These are phyloP conservation scores for Bubo blakistoni DNA, from an alignment of 2,113 vertebrate species.

Conservation along the genomic window DNA sequence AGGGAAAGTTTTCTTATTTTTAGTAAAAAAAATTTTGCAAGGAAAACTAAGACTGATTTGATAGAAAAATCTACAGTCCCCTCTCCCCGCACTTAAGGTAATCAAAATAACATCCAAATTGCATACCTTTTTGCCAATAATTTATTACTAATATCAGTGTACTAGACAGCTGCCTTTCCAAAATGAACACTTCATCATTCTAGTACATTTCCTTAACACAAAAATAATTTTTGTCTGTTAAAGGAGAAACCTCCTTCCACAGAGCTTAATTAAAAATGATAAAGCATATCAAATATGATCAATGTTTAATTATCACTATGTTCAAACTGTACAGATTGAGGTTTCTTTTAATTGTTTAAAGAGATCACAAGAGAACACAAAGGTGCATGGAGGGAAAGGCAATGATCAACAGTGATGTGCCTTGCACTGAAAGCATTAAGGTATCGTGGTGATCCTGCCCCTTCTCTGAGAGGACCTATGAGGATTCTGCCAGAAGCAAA, in stretches of 20 bases:
- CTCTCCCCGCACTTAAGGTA: neutral
- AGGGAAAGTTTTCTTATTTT: neutral
- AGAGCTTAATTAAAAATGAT: neutral
- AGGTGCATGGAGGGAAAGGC: neutral
- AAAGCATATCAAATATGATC: neutral
- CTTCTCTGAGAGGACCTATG: neutral
- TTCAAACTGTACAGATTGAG: neutral
- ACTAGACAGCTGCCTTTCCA: neutral
- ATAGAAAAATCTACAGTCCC: neutral
- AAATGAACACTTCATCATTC: neutral
- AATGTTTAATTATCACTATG: neutral
- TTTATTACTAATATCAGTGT: neutral
- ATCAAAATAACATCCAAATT: neutral
- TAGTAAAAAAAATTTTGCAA: neutral
- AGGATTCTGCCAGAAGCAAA: neutral
- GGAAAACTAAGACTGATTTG: neutral
- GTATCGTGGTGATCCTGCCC: neutral
- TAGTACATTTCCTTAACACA: neutral
- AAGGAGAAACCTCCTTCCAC: neutral
- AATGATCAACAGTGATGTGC: neutral
- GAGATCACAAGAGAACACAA: neutral
- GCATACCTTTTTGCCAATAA: neutral
- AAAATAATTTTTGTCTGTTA: neutral
- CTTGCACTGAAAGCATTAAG: neutral
- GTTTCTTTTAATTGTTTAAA: neutral